Evolutionary conservation across 2,888 invertebrate genomes (phyloP).

Genomic region (Azorinus chamasolen): DNA sequence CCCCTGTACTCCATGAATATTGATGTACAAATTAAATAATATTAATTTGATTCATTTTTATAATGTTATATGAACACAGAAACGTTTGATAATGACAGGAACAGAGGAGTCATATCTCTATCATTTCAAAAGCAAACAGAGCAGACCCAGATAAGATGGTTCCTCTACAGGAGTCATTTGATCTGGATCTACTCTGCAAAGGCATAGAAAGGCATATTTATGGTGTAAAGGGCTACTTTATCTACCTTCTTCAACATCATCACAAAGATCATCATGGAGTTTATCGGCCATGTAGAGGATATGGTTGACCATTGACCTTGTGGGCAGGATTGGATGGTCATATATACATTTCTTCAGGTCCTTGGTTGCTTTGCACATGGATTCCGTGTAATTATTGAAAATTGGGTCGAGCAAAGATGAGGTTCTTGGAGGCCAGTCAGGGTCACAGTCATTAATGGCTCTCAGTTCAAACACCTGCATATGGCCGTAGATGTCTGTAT

Average conservation of each 20-base stretch:
- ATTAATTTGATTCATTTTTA: too few species aligned
- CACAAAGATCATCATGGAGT: conserved; percentile 32
- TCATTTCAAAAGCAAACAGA: too few species aligned
- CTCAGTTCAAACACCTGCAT: background rate
- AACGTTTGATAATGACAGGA: too few species aligned
- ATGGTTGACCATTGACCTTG: conserved; percentile 1
- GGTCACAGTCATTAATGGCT: background rate
- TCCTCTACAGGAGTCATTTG: too few species aligned
- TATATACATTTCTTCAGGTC: conserved; percentile 24
- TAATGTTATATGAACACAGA: too few species aligned
- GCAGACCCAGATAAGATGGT: too few species aligned
- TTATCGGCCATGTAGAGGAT: conserved; percentile 21
- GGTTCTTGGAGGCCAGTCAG: background rate
- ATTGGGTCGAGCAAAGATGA: conserved; percentile 6
- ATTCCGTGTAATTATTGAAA: background rate
- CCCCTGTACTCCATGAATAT: too few species aligned
- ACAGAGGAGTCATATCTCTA: too few species aligned
- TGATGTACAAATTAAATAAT: too few species aligned
- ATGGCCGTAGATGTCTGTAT: conserved; percentile 5
- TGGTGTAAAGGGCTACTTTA: too few species aligned
- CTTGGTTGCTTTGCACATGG: conserved; percentile 26
- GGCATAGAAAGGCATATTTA: too few species aligned
- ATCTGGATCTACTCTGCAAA: too few species aligned
- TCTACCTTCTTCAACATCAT: conserved; percentile 12
- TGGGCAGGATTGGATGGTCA: conserved; percentile 27